phyloP scores from a whole-genome alignment of 2,888 invertebrate species.

The Volucella inflata region DNA sequence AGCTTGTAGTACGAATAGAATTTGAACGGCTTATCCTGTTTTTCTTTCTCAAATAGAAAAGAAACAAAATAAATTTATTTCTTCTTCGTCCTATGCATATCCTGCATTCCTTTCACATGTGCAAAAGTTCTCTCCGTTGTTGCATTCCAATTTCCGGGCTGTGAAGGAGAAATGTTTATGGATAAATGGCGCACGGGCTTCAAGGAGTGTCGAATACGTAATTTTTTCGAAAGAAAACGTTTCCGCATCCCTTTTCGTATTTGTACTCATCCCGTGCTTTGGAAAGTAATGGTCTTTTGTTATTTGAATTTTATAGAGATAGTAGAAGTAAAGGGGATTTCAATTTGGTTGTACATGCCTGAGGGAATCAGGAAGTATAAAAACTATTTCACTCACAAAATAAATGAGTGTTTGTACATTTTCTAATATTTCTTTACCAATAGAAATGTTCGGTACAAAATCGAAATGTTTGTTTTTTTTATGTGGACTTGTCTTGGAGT shows the following conservation, averaged over 20 bases:
- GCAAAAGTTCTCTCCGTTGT: conserved; percentile 5
- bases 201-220: conserved; percentile 27
- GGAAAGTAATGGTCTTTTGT: conserved; percentile 15
- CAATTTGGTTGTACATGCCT: conserved; percentile 15
- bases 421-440: no score
- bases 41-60: no score
- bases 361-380: neutral
- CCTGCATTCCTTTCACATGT: conserved; percentile 14
- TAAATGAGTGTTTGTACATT: neutral
- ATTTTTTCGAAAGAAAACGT: conserved; percentile 20
- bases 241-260: conserved; percentile 1
- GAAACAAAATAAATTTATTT: conserved; percentile 38
- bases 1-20: neutral
- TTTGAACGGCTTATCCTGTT: neutral
- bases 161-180: conserved; percentile 5
- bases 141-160: neutral
- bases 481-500: no score
- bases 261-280: neutral
- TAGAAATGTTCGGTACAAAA: neutral
- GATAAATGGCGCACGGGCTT: conserved; percentile 8
- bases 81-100: conserved; percentile 2
- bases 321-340: neutral
- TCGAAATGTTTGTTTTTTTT: no score
- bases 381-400: conserved; percentile 18
- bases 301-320: conserved; percentile 1